These are phyloP conservation scores for Armadillidium nasatum DNA, from an alignment of 1,140 invertebrate genomes.

Conservation along the genomic window DNA sequence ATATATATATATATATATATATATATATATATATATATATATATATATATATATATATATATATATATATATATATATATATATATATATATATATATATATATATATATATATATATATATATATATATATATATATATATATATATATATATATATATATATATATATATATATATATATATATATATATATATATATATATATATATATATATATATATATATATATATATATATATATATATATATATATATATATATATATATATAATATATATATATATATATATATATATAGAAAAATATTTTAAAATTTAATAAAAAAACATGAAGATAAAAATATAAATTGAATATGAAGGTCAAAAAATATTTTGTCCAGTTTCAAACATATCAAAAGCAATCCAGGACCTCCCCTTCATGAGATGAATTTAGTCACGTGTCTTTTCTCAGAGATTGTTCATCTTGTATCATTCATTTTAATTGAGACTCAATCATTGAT, in stretches of 20 bases:
- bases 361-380: too few relatives aligned
- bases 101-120: background rate
- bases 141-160: background rate
- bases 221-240: conserved; percentile 15
- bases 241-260: conserved; percentile 15
- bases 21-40: background rate
- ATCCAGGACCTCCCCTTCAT: too few relatives aligned
- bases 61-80: background rate
- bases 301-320: too few relatives aligned
- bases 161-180: background rate
- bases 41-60: background rate
- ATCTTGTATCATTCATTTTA: too few relatives aligned
- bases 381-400: too few relatives aligned
- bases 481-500: too few relatives aligned
- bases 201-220: conserved; percentile 3
- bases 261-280: background rate
- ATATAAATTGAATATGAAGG: too few relatives aligned
- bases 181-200: background rate
- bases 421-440: too few relatives aligned
- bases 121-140: background rate
- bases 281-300: too few relatives aligned
- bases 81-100: background rate
- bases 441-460: too few relatives aligned
- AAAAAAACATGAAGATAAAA: too few relatives aligned
- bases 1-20: background rate